Evolutionary conservation across 1,140 invertebrate species (phyloP).

Genomic region (Macrotrachela quadricornifera): DNA sequence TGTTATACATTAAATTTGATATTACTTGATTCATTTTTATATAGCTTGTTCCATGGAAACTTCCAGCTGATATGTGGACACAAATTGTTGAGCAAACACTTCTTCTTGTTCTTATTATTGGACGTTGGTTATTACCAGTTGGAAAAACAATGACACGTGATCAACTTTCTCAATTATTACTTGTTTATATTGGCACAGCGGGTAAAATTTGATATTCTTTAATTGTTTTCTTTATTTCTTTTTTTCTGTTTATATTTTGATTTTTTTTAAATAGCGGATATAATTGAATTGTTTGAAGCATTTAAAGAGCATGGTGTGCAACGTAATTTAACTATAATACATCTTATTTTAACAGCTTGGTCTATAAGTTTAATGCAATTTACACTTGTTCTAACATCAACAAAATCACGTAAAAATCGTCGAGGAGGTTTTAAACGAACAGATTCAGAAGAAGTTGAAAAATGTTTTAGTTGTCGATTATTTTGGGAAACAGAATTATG

Average conservation of each 20-base stretch:
- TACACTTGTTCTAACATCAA: slow-evolving; percentile 64
- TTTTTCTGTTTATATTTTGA: too few relatives aligned
- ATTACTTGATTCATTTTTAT: too few relatives aligned
- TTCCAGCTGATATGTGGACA: slow-evolving; percentile 40
- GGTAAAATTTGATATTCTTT: too few relatives aligned
- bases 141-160: slow-evolving; percentile 59
- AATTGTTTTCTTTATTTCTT: too few relatives aligned
- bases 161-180: slow-evolving; percentile 65
- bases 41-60: too few relatives aligned
- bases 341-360: slow-evolving; percentile 22
- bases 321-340: slow-evolving; percentile 18
- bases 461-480: too few relatives aligned
- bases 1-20: too few relatives aligned
- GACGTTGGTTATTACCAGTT: slow-evolving; percentile 62
- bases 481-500: too few relatives aligned
- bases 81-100: slow-evolving; percentile 66
- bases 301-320: slow-evolving; percentile 37
- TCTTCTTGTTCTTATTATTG: slow-evolving; percentile 63
- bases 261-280: slow-evolving; percentile 44
- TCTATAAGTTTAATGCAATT: slow-evolving; percentile 72
- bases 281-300: slow-evolving; percentile 84
- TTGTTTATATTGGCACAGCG: slow-evolving; percentile 54
- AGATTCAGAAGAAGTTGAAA: background rate
- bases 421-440: too few relatives aligned
- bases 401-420: slow-evolving; percentile 45